Evolutionary conservation across 2,113 vertebrate genomes (phyloP).

Genomic region (Turdus rufiventris): DNA sequence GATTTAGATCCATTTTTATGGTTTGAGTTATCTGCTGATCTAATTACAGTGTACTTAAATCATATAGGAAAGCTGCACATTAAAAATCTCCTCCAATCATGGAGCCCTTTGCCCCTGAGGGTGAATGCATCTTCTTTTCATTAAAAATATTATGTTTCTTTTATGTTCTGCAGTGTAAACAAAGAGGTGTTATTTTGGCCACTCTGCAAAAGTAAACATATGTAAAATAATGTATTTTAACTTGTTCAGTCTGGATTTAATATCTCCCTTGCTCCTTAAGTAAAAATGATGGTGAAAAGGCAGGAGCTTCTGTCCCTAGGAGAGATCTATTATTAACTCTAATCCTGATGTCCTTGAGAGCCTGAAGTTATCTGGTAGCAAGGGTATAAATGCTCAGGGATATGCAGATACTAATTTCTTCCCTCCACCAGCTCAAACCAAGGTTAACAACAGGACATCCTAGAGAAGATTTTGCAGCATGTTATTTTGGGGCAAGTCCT

Average conservation of each 20-base stretch:
- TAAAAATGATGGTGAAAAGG: neutral
- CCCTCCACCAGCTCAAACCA: neutral
- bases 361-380: neutral
- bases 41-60: neutral
- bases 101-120: neutral
- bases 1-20: neutral
- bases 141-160: neutral
- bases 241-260: neutral
- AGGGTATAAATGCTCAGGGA: neutral
- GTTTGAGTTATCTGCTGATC: neutral
- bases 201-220: neutral
- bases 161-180: neutral
- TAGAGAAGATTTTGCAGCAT: neutral
- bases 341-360: slow-evolving; percentile 6
- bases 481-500: neutral
- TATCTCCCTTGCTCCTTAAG: neutral
- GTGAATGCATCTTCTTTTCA: neutral
- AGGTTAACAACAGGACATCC: neutral
- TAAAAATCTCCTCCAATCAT: neutral
- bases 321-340: slow-evolving; percentile 13
- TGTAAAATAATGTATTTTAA: neutral
- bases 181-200: neutral
- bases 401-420: neutral
- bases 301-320: neutral
- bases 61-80: neutral